Conservation (phyloP, 2,113 vertebrate species). For the Eidolon helvum region DNA sequence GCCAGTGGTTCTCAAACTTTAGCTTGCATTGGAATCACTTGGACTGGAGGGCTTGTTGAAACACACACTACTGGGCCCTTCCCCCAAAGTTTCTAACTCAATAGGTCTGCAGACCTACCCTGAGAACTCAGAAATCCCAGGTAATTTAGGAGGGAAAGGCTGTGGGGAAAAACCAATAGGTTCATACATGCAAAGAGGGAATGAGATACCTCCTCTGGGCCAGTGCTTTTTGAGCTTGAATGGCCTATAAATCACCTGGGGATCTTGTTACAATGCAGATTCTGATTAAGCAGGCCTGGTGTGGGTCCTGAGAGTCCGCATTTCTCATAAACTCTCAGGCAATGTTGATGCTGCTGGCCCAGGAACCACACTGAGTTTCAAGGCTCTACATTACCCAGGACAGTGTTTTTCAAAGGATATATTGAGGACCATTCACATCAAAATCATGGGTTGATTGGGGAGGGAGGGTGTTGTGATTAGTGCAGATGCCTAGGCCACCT, state of each 20-base stretch:
- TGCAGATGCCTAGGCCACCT: background rate
- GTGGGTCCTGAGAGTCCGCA: background rate
- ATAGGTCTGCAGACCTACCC: background rate
- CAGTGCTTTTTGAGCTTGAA: background rate
- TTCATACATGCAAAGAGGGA: background rate
- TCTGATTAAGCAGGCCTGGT: background rate
- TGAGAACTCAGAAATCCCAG: background rate
- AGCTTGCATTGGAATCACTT: background rate
- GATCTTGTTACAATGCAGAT: background rate
- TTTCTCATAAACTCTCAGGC: background rate
- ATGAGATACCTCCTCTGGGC: background rate
- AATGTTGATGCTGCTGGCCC: background rate
- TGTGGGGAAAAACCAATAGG: background rate
- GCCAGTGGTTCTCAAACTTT: background rate
- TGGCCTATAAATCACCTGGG: background rate
- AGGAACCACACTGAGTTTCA: background rate
- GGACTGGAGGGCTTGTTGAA: background rate
- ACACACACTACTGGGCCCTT: background rate
- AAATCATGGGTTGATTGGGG: background rate
- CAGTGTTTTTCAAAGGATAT: background rate
- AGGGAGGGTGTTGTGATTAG: background rate
- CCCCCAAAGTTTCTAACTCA: background rate
- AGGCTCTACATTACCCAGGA: background rate
- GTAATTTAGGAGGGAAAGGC: background rate
- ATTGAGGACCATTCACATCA: background rate